Conservation (phyloP, 2,888 invertebrate genomes). For the Ormyrus labotus region DNA sequence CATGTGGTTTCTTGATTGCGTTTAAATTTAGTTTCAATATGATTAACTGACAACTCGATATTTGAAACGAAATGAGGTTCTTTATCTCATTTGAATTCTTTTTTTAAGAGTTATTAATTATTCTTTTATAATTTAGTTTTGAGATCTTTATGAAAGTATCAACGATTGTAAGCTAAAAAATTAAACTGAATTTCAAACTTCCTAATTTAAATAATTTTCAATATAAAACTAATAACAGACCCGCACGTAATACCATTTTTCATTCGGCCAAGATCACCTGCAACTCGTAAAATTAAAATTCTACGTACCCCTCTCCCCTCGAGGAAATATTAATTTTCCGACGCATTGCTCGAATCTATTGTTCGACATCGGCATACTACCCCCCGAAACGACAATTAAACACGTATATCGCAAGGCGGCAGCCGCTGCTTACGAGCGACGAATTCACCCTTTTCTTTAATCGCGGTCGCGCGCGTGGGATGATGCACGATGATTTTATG, state of each 20-base stretch:
- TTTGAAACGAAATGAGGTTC: slow-evolving; percentile 1
- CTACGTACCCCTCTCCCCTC: slow-evolving; percentile 5
- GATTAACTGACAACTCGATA: slow-evolving; percentile 41
- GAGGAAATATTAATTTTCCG: slow-evolving; percentile 4
- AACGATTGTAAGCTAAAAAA: too few relatives aligned
- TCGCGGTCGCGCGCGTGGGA: slow-evolving; percentile 21
- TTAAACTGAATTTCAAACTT: too few relatives aligned
- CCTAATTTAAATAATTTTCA: too few relatives aligned
- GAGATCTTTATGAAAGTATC: too few relatives aligned
- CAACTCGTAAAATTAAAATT: slow-evolving; percentile 20
- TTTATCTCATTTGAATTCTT: too few relatives aligned
- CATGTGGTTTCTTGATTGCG: slow-evolving; percentile 42
- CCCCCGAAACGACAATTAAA: slow-evolving; percentile 32
- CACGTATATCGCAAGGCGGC: slow-evolving; percentile 18
- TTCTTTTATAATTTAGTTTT: too few relatives aligned
- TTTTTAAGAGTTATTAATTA: too few relatives aligned
- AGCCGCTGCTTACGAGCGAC: neutral
- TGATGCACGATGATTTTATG: slow-evolving; percentile 58
- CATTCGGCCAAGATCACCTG: too few relatives aligned
- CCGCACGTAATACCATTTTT: too few relatives aligned
- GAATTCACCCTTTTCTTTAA: slow-evolving; percentile 52
- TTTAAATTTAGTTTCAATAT: slow-evolving; percentile 44
- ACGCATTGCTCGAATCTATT: neutral
- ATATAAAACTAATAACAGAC: too few relatives aligned
- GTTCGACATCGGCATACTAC: neutral